Evolutionary conservation across 2,888 invertebrate genomes (phyloP).

Genomic region (Epinotia ramella): DNA sequence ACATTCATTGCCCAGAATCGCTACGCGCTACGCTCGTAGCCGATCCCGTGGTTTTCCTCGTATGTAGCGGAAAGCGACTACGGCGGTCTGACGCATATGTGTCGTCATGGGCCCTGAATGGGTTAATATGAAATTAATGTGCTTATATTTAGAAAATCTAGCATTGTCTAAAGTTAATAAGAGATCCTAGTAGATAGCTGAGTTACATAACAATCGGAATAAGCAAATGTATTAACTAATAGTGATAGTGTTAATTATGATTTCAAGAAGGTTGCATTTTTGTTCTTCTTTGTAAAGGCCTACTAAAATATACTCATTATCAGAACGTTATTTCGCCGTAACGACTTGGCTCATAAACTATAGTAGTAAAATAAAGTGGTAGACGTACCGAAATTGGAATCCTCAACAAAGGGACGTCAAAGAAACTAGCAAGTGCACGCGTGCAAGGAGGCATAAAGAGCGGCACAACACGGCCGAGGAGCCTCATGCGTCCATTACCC

Average conservation of each 20-base stretch:
- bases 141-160: neutral
- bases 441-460: constrained; percentile 80
- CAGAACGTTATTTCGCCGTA: constrained; percentile 31
- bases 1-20: too few species aligned
- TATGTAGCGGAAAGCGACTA: too few species aligned
- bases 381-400: constrained; percentile 77
- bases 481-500: constrained; percentile 84
- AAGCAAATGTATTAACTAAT: too few species aligned
- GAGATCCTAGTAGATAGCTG: neutral
- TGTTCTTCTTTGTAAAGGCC: neutral
- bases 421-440: constrained; percentile 83
- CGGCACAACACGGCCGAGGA: constrained; percentile 73
- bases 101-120: too few species aligned
- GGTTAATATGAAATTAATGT: constrained; percentile 10
- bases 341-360: constrained; percentile 31
- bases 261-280: neutral
- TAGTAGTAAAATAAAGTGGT: constrained; percentile 31
- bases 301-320: constrained; percentile 27
- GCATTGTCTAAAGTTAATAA: neutral
- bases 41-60: too few species aligned
- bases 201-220: neutral
- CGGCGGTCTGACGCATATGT: too few species aligned
- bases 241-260: neutral
- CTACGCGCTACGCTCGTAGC: too few species aligned
- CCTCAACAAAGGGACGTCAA: constrained; percentile 80